Base-by-base conservation (phyloP, 2,888 invertebrate genomes). In the Orthosia incerta region DNA sequence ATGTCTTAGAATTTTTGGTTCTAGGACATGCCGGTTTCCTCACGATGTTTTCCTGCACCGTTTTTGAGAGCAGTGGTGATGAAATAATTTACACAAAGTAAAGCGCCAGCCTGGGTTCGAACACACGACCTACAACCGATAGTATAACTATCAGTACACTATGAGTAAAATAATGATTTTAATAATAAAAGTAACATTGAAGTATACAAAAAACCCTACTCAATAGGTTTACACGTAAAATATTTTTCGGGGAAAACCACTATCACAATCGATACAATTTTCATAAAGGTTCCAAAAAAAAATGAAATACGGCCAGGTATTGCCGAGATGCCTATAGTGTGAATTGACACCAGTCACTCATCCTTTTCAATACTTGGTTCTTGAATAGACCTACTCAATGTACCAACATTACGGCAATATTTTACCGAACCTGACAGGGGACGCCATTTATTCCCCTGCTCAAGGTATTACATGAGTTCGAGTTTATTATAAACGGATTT, bases 391-490 rank as follows among this genome's bases (percentile, higher is more conserved):
- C 18, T 55, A 18, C 18, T 65, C 61, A 59, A 82, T 70, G 45
- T 61, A 71, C 59, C 68, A 68, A 61, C 16, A 48, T 56, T 7
- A 20, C 20, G 61, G 57, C 67, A 71, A 82, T 82, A 80, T 80
- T 78, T 79, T 79, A 56, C 39, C 45, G 26, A n/a, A 50, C 60
- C 48, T 53, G 79, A 82, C 79, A 71, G 12, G 71, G 65, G 65
- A 61, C 31, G 23, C 48, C 62, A 46, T 55, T 18, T 71, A 63
- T 66, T 55, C 45, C 16, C 46, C 18, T n/a, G 23, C 23, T 46
- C 18, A 23, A 45, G 23, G 48, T 76, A 62, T 50, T 20, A 75
- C 51, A 31, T 45, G 51, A 13, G 26, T 68, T 51, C 13, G 16
- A 76, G 53, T 69, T 60, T 55, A 76, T 68, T 76, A 60, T 68